These are phyloP conservation scores for Pterostichus madidus DNA, from an alignment of 2,888 invertebrate species.

Conservation along the genomic window DNA sequence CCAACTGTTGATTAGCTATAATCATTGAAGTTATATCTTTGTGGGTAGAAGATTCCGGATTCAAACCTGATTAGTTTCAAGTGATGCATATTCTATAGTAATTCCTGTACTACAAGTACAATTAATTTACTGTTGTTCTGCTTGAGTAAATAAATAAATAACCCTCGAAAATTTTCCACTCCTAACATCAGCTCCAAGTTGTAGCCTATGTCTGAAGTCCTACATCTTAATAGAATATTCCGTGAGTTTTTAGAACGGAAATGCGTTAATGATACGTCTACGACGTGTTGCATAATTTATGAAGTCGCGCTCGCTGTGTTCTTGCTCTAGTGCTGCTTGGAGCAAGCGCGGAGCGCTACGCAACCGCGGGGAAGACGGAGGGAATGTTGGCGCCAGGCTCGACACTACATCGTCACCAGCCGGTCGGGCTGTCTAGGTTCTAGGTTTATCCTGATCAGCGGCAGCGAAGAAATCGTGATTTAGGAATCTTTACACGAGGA, in stretches of 20 bases:
- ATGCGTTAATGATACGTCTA: slow-evolving; percentile 65
- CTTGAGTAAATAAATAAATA: too few species aligned
- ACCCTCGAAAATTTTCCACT: background rate
- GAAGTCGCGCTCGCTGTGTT: slow-evolving; percentile 19
- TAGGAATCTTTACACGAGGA: too few species aligned
- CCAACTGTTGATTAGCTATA: too few species aligned
- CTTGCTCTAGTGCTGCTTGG: background rate
- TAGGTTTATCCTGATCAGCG: too few species aligned
- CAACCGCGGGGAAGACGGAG: background rate
- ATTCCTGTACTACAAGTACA: too few species aligned
- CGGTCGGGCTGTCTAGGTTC: too few species aligned
- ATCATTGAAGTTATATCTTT: too few species aligned
- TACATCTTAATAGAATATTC: slow-evolving; percentile 20
- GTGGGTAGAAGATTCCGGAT: too few species aligned
- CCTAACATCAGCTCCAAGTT: background rate
- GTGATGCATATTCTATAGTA: too few species aligned
- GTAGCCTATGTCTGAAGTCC: background rate
- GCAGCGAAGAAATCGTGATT: too few species aligned
- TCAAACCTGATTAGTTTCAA: too few species aligned
- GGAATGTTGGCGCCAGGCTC: slow-evolving; percentile 55
- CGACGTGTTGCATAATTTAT: slow-evolving; percentile 64
- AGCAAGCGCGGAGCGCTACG: background rate
- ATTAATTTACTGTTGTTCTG: too few species aligned
- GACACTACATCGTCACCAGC: background rate
- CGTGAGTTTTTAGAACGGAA: slow-evolving; percentile 61